Evolutionary conservation across 1,140 invertebrate genomes (phyloP), one percentile per base, ranked within the genome.

Genomic region (Rhopalosiphum padi): DNA sequence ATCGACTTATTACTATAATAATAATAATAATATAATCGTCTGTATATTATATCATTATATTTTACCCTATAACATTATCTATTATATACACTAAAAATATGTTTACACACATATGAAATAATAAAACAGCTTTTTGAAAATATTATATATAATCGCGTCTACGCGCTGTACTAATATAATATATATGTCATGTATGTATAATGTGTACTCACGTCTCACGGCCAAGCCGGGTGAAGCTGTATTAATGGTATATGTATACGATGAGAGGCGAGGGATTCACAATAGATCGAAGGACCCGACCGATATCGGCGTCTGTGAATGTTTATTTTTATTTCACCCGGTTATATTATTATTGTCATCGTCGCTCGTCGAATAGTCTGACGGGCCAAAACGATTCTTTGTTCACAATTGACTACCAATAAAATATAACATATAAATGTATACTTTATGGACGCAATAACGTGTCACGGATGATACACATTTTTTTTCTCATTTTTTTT

Each of bases 311-410:
- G 60, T 68, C 60, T 68, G 60, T 68, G 60, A n/a, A 68, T 68
- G 60, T 68, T 68, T 68, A 68, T 68, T 68, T 68, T 68, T 68
- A 68, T 68, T n/a, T 68, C 60, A 68, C 60, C 60, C 60, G 60
- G 60, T 68, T 68, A 68, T n/a, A 68, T n/a, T 68, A 68, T n/a
- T 68, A 68, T 11, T n/a, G 60, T n/a, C 60, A 15, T 30, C 25
- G 55, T n/a, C 30, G 60, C 30, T 68, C 60, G 60, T 60, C 55
- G 9, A 60, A 60, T 30, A 30, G 55, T 68, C 60, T 68, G 60
- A 68, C 60, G 60, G 60, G 60, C 60, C 30, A 68, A 68, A 68
- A 68, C 60, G 60, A 68, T 68, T 68, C 60, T 68, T 68, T 68
- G 60, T 68, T 68, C 60, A 68, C 60, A 68, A 68, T 68, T 68